Conservation (phyloP, 2,113 vertebrate species). For the Diphyllodes magnificus region DNA sequence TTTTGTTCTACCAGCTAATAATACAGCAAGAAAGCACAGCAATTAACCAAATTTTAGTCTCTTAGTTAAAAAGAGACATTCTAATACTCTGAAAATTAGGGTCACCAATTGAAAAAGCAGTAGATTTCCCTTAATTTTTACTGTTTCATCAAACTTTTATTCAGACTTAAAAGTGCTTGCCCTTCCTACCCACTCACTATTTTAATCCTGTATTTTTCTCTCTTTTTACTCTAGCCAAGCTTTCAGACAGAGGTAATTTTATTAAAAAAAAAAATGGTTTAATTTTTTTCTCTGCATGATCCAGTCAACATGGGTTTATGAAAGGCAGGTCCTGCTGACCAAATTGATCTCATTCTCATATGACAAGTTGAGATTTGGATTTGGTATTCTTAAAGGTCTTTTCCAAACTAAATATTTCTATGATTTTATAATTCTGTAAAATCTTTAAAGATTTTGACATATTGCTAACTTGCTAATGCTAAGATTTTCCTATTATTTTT, state of each 20-base stretch:
- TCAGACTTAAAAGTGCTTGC: background rate
- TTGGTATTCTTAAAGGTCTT: background rate
- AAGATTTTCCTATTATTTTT: background rate
- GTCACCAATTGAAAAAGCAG: background rate
- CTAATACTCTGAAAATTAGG: background rate
- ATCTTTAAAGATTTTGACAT: background rate
- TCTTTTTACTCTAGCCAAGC: background rate
- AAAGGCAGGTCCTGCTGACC: background rate
- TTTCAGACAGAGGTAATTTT: slow-evolving; percentile 17
- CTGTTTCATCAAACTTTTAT: background rate
- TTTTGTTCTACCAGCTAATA: background rate
- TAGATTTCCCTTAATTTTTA: background rate
- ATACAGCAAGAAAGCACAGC: background rate
- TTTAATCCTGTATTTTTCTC: background rate
- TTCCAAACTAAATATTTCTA: background rate
- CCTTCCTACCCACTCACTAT: background rate
- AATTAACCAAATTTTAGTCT: background rate
- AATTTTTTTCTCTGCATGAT: slow-evolving; percentile 2
- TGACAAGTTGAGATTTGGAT: background rate
- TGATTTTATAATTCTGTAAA: background rate
- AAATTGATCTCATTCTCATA: background rate
- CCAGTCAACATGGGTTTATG: background rate
- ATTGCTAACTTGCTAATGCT: background rate
- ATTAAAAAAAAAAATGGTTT: background rate
- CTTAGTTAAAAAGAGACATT: background rate